Base-by-base conservation (phyloP, 2,113 vertebrate species). In the Globicephala melas region DNA sequence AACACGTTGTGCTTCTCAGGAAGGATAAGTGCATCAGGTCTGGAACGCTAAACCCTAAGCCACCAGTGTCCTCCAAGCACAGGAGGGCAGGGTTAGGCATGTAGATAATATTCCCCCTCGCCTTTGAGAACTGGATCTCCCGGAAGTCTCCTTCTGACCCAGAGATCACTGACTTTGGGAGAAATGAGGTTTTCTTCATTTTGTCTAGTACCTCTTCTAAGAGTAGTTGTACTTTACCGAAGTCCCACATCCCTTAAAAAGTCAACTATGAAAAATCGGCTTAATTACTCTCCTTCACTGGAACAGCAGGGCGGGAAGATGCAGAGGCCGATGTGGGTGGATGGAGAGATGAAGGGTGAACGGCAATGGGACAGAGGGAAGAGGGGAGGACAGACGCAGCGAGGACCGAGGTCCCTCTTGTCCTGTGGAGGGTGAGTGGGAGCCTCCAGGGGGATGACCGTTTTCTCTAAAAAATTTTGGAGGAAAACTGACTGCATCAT, bases 11-110 rank as follows among this genome's bases (percentile, higher is more conserved):
- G 9, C 23, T 53, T 14, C 7, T 11, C 2, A 1, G 53, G 60
- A 12, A 6, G 33, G 25, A 33, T 3, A 63, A n/a, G 41, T 18
- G 6, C 41, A 0, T 7, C 0, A 14, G 1, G 9, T 5, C 55
- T 63, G 36, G 25, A 55, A 25, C 4, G 14, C 4, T 2, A 6
- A 36, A 17, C 3, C 11, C 7, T 3, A 62, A 38, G n/a, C 36
- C 88, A 31, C 9, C 21, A 0, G 11, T 8, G 18, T 23, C 28
- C 38, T 9, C 7, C 9, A n/a, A 21, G 8, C 31, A n/a, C 38
- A 1, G 3, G 18, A 6, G 55, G 6, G 5, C 65, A 17, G 3
- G 1, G 4, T 7, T 17, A 25, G 1, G 3, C 38, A 55, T 11
- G n/a, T 0, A 14, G 13, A 15, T 23, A 2, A 8, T 7, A 65